Evolutionary conservation across 2,113 vertebrate species (phyloP).

Genomic region (Echinops telfairi): DNA sequence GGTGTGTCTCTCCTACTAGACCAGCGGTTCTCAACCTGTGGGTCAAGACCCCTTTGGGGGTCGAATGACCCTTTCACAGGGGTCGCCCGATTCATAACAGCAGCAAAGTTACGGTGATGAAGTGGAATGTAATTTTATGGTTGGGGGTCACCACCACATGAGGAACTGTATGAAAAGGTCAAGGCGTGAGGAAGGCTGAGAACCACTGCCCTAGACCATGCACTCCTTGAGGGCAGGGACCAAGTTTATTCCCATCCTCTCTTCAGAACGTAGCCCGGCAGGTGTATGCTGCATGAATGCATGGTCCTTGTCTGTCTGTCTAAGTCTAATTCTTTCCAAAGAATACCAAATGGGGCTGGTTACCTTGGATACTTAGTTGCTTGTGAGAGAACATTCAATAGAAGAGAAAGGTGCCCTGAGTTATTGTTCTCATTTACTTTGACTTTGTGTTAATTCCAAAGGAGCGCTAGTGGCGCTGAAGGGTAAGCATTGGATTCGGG

Average conservation of each 20-base stretch:
- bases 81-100: too few species aligned
- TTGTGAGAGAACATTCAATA: not conserved
- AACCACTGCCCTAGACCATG: not conserved
- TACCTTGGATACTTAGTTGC: not conserved
- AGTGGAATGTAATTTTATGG: too few species aligned
- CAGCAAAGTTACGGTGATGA: too few species aligned
- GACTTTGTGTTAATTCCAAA: not conserved
- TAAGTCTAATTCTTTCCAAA: conserved; percentile 33
- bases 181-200: too few species aligned
- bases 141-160: too few species aligned
- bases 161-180: too few species aligned
- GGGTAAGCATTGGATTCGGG: too few species aligned
- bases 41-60: too few species aligned
- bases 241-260: not conserved
- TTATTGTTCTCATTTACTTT: not conserved
- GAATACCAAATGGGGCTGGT: conserved; percentile 2
- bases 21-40: too few species aligned
- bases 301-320: not conserved
- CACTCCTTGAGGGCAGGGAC: not conserved
- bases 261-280: conserved; percentile 5
- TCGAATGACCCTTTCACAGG: too few species aligned
- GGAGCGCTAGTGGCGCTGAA: too few species aligned
- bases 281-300: not conserved
- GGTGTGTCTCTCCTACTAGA: not conserved
- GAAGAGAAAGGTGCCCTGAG: not conserved